Percentiles rank a stretch among this genome's conserved stretches.
These are phyloP conservation scores for Cylloceria caligata DNA, from an alignment of 2,888 invertebrate species.

Conservation along the genomic window DNA sequence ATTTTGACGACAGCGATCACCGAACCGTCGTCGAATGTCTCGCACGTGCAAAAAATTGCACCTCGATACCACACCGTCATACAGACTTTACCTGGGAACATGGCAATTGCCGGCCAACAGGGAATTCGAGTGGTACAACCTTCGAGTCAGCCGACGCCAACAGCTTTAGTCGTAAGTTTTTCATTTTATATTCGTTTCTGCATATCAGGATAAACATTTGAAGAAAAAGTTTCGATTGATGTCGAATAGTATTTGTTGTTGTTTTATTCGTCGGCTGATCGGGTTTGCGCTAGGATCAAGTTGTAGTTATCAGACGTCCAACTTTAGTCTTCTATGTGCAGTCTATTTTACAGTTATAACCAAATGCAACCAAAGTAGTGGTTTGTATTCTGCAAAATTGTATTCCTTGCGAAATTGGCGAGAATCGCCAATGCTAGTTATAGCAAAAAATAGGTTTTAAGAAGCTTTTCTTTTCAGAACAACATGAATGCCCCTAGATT, in stretches of 20 bases:
- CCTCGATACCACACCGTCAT: conserved; percentile 79
- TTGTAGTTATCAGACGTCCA: no score
- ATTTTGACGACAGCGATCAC: conserved; percentile 46
- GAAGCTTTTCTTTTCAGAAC: conserved; percentile 77
- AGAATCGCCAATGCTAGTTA: no score
- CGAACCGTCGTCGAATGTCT: conserved; percentile 41
- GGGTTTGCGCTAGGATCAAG: no score
- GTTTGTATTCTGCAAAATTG: neutral
- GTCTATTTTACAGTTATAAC: no score
- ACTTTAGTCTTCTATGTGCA: no score
- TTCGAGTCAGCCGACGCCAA: conserved; percentile 78
- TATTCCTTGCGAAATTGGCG: no score
- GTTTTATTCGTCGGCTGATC: no score
- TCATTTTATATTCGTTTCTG: conserved; percentile 7
- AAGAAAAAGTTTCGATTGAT: no score
- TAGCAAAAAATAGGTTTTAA: no score
- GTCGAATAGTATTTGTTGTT: no score
- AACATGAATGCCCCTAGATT: conserved; percentile 79
- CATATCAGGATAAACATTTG: neutral
- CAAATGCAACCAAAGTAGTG: no score
- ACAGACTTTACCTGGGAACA: conserved; percentile 78
- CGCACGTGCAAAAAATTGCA: conserved; percentile 69
- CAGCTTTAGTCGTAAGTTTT: conserved; percentile 79
- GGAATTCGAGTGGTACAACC: conserved; percentile 80
- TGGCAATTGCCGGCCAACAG: conserved; percentile 75